These are phyloP conservation scores for Sminthurinus aureus DNA, from an alignment of 2,888 invertebrate genomes.

Conservation along the genomic window DNA sequence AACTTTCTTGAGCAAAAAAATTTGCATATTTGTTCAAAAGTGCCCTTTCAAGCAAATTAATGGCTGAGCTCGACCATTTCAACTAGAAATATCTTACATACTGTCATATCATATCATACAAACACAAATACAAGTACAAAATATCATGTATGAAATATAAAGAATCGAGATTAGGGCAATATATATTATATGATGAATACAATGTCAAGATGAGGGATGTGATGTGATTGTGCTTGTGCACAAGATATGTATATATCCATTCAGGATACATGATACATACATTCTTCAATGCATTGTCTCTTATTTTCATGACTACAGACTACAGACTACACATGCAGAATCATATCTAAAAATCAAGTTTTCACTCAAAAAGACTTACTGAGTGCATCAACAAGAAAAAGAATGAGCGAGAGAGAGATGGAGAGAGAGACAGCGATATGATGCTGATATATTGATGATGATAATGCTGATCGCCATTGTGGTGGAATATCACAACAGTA, in stretches of 20 bases:
- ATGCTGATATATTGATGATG: not conserved
- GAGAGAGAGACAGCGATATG: too few relatives aligned
- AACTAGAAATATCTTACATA: not conserved
- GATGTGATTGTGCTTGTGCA: not conserved
- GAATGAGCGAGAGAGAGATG: not conserved
- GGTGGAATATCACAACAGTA: conserved; percentile 16
- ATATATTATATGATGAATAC: not conserved
- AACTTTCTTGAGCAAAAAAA: conserved; percentile 15
- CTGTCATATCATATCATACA: not conserved
- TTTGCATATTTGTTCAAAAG: conserved; percentile 24
- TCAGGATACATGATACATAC: not conserved
- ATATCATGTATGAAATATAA: not conserved
- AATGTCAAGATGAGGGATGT: not conserved
- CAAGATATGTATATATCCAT: not conserved
- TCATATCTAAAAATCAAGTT: conserved; percentile 15
- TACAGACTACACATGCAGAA: not conserved
- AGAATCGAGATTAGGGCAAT: too few relatives aligned
- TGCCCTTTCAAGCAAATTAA: conserved; percentile 28
- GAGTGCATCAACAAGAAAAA: not conserved
- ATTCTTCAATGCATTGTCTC: not conserved
- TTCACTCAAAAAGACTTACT: not conserved
- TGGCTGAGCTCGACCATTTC: conserved; percentile 9
- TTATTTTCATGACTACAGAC: not conserved
- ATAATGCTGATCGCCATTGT: not conserved
- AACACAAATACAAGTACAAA: not conserved